Percentiles rank a stretch among this genome's conserved stretches.
phyloP scores from a whole-genome alignment of 2,113 vertebrate species.

The Cichladusa arquata region DNA sequence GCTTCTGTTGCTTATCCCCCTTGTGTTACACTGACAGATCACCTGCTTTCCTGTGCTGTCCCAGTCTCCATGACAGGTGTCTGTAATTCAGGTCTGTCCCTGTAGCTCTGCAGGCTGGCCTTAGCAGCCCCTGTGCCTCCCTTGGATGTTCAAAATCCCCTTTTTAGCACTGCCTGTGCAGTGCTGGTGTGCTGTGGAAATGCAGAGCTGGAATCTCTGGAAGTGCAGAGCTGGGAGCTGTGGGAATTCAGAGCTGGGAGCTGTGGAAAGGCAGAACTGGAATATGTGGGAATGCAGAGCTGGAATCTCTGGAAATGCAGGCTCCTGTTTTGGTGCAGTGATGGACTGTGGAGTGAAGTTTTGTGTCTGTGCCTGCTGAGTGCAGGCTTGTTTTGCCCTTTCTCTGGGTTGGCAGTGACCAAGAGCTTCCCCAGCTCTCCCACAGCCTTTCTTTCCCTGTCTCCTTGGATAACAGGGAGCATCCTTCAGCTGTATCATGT shows the following conservation, averaged over 20 bases:
- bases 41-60: neutral
- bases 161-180: neutral
- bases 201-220: too few relatives aligned
- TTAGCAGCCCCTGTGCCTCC: neutral
- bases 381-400: neutral
- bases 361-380: neutral
- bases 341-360: neutral
- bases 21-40: accelerated
- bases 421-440: neutral
- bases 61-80: neutral
- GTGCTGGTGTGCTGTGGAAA: neutral
- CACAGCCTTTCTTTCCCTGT: neutral
- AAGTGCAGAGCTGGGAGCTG: too few relatives aligned
- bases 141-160: neutral
- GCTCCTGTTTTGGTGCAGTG: neutral
- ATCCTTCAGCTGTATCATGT: neutral
- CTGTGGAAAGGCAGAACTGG: too few relatives aligned
- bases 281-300: too few relatives aligned
- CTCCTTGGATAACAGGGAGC: neutral
- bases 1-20: neutral
- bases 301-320: neutral
- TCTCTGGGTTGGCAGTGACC: neutral
- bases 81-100: neutral
- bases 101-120: neutral
- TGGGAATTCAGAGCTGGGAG: too few relatives aligned